Base-by-base conservation (phyloP, 2,797 vertebrate genomes). In the Corythornis leucogaster region DNA sequence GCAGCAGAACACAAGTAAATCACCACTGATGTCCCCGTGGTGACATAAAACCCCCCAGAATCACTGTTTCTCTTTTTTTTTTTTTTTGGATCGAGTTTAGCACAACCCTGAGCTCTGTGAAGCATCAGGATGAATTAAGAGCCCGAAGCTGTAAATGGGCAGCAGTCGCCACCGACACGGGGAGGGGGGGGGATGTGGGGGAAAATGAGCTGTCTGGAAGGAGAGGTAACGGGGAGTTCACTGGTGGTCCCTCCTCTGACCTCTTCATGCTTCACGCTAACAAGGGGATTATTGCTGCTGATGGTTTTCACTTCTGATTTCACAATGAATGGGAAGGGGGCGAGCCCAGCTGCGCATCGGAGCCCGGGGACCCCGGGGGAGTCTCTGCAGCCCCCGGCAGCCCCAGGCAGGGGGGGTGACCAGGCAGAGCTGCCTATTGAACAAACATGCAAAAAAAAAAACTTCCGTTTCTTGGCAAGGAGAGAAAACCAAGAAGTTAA, bases 81-180 rank as follows among this genome's bases (percentile, higher is more conserved):
- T 38, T 38, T 38, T 38, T 71, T 85, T 51, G 20, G 30, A 15
- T 24, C 15, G 8, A 14, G 54, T 59, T 76, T 25, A 14, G 11
- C 1, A 1, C 8, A 11, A 31, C 12, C 11, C 51, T n/a, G 63
- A 78, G n/a, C 55, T 22, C 42, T 8, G 11, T 22, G 19, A 57
- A 76, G 42, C 7, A 0, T 33, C 30, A 2, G 40, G 19, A 11
- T 50, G 64, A 43, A 58, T 75, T 81, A 71, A 0, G 50, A 58
- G 24, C 20, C 20, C 26, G 43, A 22, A 87, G 54, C 46, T 57
- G 31, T 66, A 76, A 80, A 78, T 31, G 2, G 0, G 31, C 63
- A 48, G 58, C 48, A 38, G 8, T 46, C 26, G 0, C 51, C 30
- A 5, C 51, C 2, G 1, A 2, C 42, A 30, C 12, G 0, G 0